Conservation (phyloP, 2,113 vertebrate species). For the Mustela lutreola region DNA sequence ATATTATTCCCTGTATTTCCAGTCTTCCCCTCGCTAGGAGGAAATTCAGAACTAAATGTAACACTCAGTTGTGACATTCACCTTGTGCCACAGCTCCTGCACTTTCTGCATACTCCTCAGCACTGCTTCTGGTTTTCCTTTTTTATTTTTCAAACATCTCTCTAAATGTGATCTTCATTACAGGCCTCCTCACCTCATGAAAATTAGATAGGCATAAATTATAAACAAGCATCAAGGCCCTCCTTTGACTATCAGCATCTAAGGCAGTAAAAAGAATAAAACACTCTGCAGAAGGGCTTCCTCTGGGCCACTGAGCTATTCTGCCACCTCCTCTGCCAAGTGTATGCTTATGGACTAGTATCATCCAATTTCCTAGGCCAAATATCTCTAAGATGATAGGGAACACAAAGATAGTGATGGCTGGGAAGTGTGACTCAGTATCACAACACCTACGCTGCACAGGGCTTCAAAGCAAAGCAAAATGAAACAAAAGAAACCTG, state of each 20-base stretch:
- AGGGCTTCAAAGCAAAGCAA: neutral
- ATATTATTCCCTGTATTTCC: neutral
- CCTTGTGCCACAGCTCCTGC: neutral
- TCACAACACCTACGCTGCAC: neutral
- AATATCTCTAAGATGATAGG: neutral
- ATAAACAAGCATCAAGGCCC: neutral
- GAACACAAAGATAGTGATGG: neutral
- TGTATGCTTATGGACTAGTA: fast-evolving
- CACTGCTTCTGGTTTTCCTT: neutral
- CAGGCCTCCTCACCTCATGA: neutral
- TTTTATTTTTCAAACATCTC: neutral
- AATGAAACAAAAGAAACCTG: neutral
- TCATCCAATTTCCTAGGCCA: neutral
- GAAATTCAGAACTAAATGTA: neutral
- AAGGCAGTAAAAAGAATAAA: neutral
- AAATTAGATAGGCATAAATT: neutral
- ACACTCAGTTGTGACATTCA: neutral
- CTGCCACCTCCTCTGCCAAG: neutral
- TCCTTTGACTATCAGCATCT: neutral
- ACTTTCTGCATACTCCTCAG: neutral
- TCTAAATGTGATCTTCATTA: neutral
- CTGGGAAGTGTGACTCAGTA: neutral
- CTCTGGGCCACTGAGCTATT: neutral
- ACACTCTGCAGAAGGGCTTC: neutral
- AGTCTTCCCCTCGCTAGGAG: neutral